phyloP scores from a whole-genome alignment of 2,888 invertebrate genomes.

The Sarcophaga variegata region DNA sequence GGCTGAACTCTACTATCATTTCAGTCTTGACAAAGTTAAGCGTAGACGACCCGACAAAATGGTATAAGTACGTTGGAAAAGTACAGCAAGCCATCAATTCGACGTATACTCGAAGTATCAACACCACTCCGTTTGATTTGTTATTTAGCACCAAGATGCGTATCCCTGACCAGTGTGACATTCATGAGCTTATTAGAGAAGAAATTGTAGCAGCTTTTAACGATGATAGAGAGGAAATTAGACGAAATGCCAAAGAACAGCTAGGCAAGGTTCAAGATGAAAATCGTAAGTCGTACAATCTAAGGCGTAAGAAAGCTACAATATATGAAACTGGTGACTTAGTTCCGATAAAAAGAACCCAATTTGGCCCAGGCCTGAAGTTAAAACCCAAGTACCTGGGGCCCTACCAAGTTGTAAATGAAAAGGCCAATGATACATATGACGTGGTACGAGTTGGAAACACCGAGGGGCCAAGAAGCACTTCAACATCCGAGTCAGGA shows the following conservation, averaged over 20 bases:
- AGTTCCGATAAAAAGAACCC: conserved; percentile 35
- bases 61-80: conserved; percentile 11
- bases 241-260: conserved; percentile 33
- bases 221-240: conserved; percentile 39
- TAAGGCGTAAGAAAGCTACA: conserved; percentile 23
- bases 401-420: too few species aligned
- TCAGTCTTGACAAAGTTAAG: conserved; percentile 58
- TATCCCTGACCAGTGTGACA: conserved; percentile 35
- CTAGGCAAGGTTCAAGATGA: conserved; percentile 42
- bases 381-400: too few species aligned
- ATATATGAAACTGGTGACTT: conserved; percentile 12
- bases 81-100: conserved; percentile 45
- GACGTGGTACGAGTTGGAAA: background rate
- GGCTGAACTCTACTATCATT: conserved; percentile 49
- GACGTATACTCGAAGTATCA: conserved; percentile 57
- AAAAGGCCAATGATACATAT: too few species aligned
- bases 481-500: conserved; percentile 2
- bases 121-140: conserved; percentile 67
- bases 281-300: conserved; percentile 36
- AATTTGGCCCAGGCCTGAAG: conserved; percentile 55
- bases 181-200: conserved; percentile 15
- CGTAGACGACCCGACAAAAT: background rate
- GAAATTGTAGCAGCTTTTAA: conserved; percentile 29
- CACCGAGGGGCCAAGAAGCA: background rate
- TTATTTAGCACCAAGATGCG: conserved; percentile 60